Evolutionary conservation across 2,888 invertebrate genomes (phyloP), one percentile per base, ranked within the genome.

Genomic region (Corbicula japonica): DNA sequence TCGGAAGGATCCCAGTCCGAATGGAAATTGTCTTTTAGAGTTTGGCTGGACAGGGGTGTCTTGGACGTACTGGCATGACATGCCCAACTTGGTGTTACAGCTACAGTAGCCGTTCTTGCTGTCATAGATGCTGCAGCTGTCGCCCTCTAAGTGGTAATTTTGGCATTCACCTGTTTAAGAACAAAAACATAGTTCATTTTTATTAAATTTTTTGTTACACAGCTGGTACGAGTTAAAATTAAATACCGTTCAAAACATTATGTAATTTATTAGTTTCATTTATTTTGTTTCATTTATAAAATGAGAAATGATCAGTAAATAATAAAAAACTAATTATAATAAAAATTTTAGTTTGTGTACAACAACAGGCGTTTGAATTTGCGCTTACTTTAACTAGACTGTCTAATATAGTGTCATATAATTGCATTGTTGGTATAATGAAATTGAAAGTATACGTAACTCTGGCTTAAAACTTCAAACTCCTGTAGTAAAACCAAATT

Each of bases 91-190:
- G 0, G 28, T 52, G 63, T 81, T 83, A 58, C 83, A 83, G 54
- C 83, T 79, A 41, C 83, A 83, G 68, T 79, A 76, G 28, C 83
- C 83, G 34, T 83, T 83, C 0, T 28, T 35, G 32, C 70, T 70
- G 58, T 76, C 83, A 34, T 35, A 83, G 12, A 66, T 62, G 30
- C 70, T 73, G 74, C 83, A 83, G 23, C 34, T 23, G 21, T 83
- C 83, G 2, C 76, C 79, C 30, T 69, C 68, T 1, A 35, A 32
- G 5, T 76, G 58, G 68, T 79, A 79, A n/a, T 50, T 32, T 63
- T 83, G 76, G 34, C 83, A 83, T 0, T 76, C 76, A 38, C 83
- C 83, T 79, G 68, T 6, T 30, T 8, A 26, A 28, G 26, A 28
- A 61, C 28, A 18, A 18, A 41, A 41, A 41, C 41, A 41, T 41